phyloP scores from a whole-genome alignment of 2,113 vertebrate species.

The Promerops cafer region DNA sequence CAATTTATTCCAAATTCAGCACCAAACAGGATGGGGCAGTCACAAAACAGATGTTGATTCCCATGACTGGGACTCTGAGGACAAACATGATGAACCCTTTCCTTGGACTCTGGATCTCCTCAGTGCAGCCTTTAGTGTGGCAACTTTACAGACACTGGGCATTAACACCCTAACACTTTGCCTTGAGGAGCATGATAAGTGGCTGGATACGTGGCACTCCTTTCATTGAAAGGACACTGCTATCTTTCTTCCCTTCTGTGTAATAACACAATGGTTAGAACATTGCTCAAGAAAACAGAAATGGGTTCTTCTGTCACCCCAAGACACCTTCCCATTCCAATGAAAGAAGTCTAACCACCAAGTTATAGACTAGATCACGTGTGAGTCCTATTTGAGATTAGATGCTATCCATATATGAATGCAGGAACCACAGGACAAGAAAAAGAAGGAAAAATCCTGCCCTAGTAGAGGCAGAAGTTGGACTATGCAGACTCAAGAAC shows the following conservation, averaged over 20 bases:
- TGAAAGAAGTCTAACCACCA: neutral
- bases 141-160: neutral
- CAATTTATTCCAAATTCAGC: neutral
- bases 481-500: neutral
- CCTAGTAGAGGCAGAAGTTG: neutral
- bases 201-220: accelerated
- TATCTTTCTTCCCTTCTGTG: neutral
- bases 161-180: neutral
- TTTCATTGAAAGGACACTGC: neutral
- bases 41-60: neutral
- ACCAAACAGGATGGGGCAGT: neutral
- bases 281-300: neutral
- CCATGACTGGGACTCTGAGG: neutral
- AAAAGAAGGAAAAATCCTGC: neutral
- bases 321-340: neutral
- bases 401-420: neutral
- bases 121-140: neutral
- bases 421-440: neutral
- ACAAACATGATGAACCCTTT: neutral
- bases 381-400: neutral
- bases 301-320: neutral
- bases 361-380: accelerated
- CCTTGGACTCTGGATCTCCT: neutral
- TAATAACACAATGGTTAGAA: neutral
- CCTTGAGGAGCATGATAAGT: neutral